A percentile compares a stretch with the other conserved stretches of the same genome.
Evolutionary conservation across 2,888 invertebrate genomes (phyloP).

Genomic region (Griposia aprilina): DNA sequence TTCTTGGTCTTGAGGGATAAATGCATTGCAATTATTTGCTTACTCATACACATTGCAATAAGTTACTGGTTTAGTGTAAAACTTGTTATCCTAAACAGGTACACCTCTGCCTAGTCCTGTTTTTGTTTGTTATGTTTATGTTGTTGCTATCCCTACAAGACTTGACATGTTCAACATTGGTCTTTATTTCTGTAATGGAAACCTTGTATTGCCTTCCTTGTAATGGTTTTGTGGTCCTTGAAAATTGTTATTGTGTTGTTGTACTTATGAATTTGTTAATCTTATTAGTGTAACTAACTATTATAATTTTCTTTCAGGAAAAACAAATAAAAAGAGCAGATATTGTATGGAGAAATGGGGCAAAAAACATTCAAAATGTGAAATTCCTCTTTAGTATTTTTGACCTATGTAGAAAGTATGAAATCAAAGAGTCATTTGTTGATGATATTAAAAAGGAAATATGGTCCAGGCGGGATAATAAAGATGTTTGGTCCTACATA

Average conservation of each 20-base stretch:
- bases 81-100: too few relatives aligned
- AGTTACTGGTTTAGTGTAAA: too few relatives aligned
- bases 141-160: too few relatives aligned
- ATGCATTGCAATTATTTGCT: too few relatives aligned
- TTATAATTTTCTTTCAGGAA: slow-evolving; percentile 76
- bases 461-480: slow-evolving; percentile 79
- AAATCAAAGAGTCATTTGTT: slow-evolving; percentile 90
- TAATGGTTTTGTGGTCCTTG: too few relatives aligned
- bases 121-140: background rate
- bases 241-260: too few relatives aligned
- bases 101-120: too few relatives aligned
- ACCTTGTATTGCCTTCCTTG: too few relatives aligned
- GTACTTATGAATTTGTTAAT: background rate
- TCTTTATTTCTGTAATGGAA: background rate
- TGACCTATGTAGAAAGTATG: slow-evolving; percentile 90
- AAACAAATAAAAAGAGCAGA: slow-evolving; percentile 90
- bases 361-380: slow-evolving; percentile 89
- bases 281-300: background rate
- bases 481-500: slow-evolving; percentile 85
- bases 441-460: slow-evolving; percentile 81
- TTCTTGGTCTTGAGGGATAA: too few relatives aligned
- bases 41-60: too few relatives aligned
- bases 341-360: slow-evolving; percentile 91
- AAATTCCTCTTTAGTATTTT: slow-evolving; percentile 91
- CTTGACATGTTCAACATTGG: too few relatives aligned